Conservation (phyloP, 2,888 invertebrate genomes). For the Biston betularia region DNA sequence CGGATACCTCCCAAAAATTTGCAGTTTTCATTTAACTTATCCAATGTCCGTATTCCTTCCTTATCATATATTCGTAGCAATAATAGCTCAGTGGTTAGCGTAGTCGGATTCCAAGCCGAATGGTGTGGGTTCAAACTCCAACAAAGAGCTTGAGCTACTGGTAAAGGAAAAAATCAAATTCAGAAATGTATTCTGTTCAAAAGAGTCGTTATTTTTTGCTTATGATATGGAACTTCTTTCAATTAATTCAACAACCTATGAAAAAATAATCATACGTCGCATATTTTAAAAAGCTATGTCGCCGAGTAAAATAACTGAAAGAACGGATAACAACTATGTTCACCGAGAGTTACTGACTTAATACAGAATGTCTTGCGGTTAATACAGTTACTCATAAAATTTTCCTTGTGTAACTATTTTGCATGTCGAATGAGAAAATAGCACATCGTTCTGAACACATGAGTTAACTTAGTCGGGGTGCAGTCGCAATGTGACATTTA, state of each 20-base stretch:
- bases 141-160: no score
- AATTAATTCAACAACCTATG: constrained; percentile 52
- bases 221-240: constrained; percentile 35
- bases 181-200: not conserved
- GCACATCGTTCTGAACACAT: constrained; percentile 57
- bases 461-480: constrained; percentile 62
- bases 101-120: no score
- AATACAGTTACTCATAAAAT: constrained; percentile 17
- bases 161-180: no score
- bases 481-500: constrained; percentile 75
- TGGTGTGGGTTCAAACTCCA: no score
- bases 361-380: not conserved
- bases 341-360: constrained; percentile 6
- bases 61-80: no score
- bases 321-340: constrained; percentile 4
- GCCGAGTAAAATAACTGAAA: constrained; percentile 28
- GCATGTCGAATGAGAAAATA: constrained; percentile 36
- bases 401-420: constrained; percentile 22
- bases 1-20: no score
- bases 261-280: constrained; percentile 59
- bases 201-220: not conserved
- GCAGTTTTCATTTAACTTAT: no score
- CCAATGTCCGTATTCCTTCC: no score
- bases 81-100: no score
- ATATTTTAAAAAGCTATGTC: constrained; percentile 46